Percentiles rank a stretch among this genome's conserved stretches.
Conservation (phyloP, 1,140 invertebrate genomes). For the Harlomillsia oculata region DNA sequence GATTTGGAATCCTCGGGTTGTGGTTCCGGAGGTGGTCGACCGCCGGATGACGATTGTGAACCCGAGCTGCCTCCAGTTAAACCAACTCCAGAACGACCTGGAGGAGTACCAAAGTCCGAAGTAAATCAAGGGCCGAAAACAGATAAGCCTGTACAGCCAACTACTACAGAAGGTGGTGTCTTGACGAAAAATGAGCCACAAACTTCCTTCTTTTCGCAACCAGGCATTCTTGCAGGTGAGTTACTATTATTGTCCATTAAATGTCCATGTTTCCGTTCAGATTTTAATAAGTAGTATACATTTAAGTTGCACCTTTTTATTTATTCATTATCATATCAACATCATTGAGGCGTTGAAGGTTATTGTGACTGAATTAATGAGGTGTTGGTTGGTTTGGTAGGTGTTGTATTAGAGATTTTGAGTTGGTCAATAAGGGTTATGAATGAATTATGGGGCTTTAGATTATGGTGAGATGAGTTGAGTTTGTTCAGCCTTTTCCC, state of each 20-base stretch:
- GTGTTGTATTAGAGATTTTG: too few species aligned
- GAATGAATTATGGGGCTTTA: too few species aligned
- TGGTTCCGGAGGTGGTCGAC: neutral
- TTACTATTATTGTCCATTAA: neutral
- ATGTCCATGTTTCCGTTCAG: too few species aligned
- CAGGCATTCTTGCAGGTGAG: constrained; percentile 83
- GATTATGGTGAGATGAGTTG: too few species aligned
- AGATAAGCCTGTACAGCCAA: neutral
- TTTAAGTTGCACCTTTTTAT: too few species aligned
- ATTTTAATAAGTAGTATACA: neutral
- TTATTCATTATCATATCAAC: too few species aligned
- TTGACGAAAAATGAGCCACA: constrained; percentile 18
- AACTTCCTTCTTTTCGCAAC: constrained; percentile 83
- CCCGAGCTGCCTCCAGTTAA: neutral
- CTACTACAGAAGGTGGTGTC: neutral
- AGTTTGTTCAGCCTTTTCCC: too few species aligned
- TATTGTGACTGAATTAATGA: too few species aligned
- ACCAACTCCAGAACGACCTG: neutral
- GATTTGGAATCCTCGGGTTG: neutral
- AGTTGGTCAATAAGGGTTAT: too few species aligned
- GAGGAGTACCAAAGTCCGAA: neutral
- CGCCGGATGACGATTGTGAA: constrained; percentile 16
- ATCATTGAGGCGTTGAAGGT: too few species aligned
- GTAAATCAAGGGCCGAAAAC: neutral
- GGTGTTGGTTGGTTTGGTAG: too few species aligned